Conservation (phyloP, 2,888 invertebrate species). For the Epicampocera succincta region DNA sequence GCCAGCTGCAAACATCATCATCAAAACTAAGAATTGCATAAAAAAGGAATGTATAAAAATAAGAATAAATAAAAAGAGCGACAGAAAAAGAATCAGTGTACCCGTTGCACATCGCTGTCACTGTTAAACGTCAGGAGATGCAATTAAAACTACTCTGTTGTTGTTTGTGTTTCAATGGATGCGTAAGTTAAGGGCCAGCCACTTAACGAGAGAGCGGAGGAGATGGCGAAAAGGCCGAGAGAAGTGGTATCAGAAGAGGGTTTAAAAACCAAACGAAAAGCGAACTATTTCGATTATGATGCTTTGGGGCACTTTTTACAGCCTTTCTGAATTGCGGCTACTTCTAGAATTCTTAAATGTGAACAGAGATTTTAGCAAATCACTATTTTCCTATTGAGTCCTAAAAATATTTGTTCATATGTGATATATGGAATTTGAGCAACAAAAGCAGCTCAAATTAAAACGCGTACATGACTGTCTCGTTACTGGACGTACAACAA, state of each 20-base stretch:
- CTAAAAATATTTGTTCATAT: constrained; percentile 36
- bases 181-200: constrained; percentile 59
- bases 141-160: constrained; percentile 60
- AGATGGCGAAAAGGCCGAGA: constrained; percentile 1
- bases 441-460: constrained; percentile 46
- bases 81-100: constrained; percentile 42
- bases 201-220: constrained; percentile 24
- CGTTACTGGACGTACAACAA: constrained; percentile 50
- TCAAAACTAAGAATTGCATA: constrained; percentile 52
- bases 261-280: constrained; percentile 48
- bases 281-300: constrained; percentile 30
- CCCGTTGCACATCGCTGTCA: constrained; percentile 44
- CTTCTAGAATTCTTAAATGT: neutral
- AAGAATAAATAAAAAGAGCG: constrained; percentile 42
- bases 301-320: neutral
- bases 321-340: neutral
- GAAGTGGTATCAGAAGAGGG: constrained; percentile 42
- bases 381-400: too few relatives aligned
- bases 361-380: neutral
- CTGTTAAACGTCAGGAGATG: constrained; percentile 49
- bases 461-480: constrained; percentile 53
- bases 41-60: constrained; percentile 27
- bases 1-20: constrained; percentile 66
- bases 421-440: constrained; percentile 58
- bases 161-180: constrained; percentile 56